Evolutionary conservation across 2,888 invertebrate genomes (phyloP).

Genomic region (Drosophila rellima): DNA sequence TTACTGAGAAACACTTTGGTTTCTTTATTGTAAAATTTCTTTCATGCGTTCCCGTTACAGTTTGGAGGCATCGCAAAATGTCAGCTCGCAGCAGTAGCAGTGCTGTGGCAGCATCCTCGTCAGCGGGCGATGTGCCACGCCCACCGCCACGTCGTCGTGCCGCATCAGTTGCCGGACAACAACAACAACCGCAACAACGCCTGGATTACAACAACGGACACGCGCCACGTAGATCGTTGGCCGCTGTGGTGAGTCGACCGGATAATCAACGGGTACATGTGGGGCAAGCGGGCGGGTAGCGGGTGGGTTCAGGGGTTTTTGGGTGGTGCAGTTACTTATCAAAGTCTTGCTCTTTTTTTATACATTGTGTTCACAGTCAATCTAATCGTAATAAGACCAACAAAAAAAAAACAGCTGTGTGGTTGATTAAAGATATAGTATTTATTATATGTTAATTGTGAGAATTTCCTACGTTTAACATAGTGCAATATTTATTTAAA

Average conservation of each 20-base stretch:
- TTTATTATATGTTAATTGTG: background rate
- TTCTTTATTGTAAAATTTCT: slow-evolving; percentile 57
- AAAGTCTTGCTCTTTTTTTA: slow-evolving; percentile 31
- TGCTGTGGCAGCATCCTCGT: slow-evolving; percentile 46
- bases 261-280: too few species aligned
- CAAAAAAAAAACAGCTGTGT: slow-evolving; percentile 31
- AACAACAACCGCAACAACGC: slow-evolving; percentile 74
- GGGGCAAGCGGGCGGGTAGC: background rate
- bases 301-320: background rate
- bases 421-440: background rate
- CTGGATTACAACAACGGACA: slow-evolving; percentile 78
- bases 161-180: slow-evolving; percentile 82
- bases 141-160: slow-evolving; percentile 85
- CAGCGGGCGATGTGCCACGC: slow-evolving; percentile 76
- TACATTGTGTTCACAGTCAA: slow-evolving; percentile 50
- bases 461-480: background rate
- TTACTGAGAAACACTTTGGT: slow-evolving; percentile 39
- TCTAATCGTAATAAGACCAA: slow-evolving; percentile 58
- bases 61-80: slow-evolving; percentile 50
- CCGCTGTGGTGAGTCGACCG: slow-evolving; percentile 78
- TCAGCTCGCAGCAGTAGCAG: slow-evolving; percentile 63
- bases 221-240: slow-evolving; percentile 83
- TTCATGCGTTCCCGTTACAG: slow-evolving; percentile 44
- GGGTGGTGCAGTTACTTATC: slow-evolving; percentile 48
- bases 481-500: slow-evolving; percentile 12